phyloP scores from a whole-genome alignment of 2,888 invertebrate genomes.

The Pandemis corylana region DNA sequence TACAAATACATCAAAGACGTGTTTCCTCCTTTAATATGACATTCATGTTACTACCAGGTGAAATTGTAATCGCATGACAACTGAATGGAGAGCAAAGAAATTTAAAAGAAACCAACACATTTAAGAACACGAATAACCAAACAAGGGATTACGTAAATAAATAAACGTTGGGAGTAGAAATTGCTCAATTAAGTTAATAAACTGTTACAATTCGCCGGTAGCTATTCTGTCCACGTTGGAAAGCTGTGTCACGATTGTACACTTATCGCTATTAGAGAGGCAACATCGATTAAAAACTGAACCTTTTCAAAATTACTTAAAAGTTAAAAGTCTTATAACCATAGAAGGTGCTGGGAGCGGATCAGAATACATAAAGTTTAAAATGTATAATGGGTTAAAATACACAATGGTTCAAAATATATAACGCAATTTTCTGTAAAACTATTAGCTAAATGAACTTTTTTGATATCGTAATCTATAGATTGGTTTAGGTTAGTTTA shows the following conservation, averaged over 20 bases:
- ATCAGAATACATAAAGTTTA: too few relatives aligned
- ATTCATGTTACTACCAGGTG: neutral
- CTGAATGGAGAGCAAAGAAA: neutral
- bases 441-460: too few relatives aligned
- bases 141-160: slow-evolving; percentile 25
- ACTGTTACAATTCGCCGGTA: slow-evolving; percentile 32
- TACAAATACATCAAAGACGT: too few relatives aligned
- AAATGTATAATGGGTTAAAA: too few relatives aligned
- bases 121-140: slow-evolving; percentile 16
- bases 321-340: too few relatives aligned
- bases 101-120: slow-evolving; percentile 23
- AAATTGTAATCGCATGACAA: neutral
- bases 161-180: slow-evolving; percentile 29
- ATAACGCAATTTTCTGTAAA: too few relatives aligned
- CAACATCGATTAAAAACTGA: neutral
- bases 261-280: slow-evolving; percentile 5
- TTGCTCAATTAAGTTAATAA: slow-evolving; percentile 36
- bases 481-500: too few relatives aligned
- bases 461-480: too few relatives aligned
- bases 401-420: too few relatives aligned
- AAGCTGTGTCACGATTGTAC: slow-evolving; percentile 12
- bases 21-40: neutral
- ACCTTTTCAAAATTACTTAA: too few relatives aligned
- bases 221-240: slow-evolving; percentile 15
- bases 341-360: too few relatives aligned